Conservation (phyloP, 1,140 invertebrate genomes). For the Zaprionus taronus region DNA sequence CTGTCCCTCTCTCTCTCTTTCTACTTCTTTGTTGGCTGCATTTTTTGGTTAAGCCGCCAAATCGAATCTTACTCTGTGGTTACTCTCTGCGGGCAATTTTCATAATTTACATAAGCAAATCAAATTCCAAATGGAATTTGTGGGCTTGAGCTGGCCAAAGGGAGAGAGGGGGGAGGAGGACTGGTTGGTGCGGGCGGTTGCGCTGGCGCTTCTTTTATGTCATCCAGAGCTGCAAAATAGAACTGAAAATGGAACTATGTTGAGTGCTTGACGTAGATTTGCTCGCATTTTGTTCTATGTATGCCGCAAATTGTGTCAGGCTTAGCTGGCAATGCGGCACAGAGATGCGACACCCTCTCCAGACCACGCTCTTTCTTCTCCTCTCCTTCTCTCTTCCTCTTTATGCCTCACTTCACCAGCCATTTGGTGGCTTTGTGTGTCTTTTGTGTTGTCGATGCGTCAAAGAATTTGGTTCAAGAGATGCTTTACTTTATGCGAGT, state of each 20-base stretch:
- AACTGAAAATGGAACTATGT: conserved; percentile 68
- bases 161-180: neutral
- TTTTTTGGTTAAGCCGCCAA: conserved; percentile 67
- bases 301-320: conserved; percentile 65
- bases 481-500: conserved; percentile 28
- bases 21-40: conserved; percentile 37
- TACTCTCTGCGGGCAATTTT: conserved; percentile 77
- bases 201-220: conserved; percentile 27
- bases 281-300: conserved; percentile 35
- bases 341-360: too few relatives aligned
- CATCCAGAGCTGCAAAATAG: conserved; percentile 3
- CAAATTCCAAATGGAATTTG: conserved; percentile 77
- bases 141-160: conserved; percentile 8
- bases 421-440: conserved; percentile 36
- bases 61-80: conserved; percentile 77
- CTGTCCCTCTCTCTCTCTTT: conserved; percentile 21
- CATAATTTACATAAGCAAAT: conserved; percentile 82
- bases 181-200: neutral
- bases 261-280: conserved; percentile 74
- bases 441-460: conserved; percentile 67
- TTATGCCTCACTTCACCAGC: neutral
- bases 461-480: conserved; percentile 73
- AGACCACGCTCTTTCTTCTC: neutral
- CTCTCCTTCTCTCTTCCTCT: neutral
- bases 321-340: conserved; percentile 19